These are phyloP conservation scores for Coptodon bakossiorum DNA, from an alignment of 2,113 vertebrate genomes.

Conservation along the genomic window DNA sequence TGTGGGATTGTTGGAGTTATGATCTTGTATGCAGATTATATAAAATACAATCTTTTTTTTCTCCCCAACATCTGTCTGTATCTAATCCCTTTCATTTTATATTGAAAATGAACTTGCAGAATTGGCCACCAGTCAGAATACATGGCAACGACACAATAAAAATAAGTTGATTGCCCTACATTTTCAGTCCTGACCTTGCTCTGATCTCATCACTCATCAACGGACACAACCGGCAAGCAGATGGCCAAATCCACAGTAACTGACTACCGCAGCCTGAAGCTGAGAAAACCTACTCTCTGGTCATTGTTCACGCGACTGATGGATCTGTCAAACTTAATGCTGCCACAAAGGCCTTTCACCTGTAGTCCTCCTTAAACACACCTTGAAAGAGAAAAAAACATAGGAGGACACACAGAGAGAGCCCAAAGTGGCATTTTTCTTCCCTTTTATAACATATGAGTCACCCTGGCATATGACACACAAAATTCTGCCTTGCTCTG, in stretches of 20 bases:
- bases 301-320: neutral
- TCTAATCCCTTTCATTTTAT: neutral
- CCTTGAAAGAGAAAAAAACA: neutral
- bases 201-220: neutral
- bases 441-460: constrained; percentile 1
- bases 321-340: neutral
- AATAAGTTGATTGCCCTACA: neutral
- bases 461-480: constrained; percentile 38
- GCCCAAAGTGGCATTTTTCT: neutral
- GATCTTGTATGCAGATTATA: neutral
- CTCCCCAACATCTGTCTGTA: neutral
- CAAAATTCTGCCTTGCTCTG: neutral
- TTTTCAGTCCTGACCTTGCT: neutral
- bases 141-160: neutral
- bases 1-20: neutral
- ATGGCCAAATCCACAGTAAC: neutral
- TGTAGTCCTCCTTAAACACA: neutral
- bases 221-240: neutral
- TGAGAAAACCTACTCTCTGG: neutral
- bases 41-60: neutral
- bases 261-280: neutral
- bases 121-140: neutral
- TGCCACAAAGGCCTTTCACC: constrained; percentile 5
- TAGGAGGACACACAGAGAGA: neutral
- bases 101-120: neutral